Conservation (phyloP, 2,113 vertebrate species). For the Orientallactaga bullata region DNA sequence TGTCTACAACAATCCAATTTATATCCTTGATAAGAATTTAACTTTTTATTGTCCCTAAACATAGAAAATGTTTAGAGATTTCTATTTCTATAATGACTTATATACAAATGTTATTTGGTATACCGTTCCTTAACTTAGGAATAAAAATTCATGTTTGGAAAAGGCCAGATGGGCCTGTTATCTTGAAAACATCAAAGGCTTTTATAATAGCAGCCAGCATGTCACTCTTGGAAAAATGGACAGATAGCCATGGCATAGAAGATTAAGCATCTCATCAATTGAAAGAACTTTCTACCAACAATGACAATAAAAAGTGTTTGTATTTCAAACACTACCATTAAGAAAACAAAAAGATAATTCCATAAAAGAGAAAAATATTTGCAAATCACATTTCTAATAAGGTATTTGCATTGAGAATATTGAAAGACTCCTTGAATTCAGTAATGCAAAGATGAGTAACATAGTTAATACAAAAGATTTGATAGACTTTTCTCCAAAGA, state of each 20-base stretch:
- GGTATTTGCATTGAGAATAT: neutral
- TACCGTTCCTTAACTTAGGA: neutral
- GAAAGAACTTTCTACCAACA: neutral
- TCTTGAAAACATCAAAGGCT: neutral
- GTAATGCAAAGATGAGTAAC: neutral
- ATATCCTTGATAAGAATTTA: neutral
- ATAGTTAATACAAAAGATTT: conserved; percentile 19
- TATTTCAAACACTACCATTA: conserved; percentile 2
- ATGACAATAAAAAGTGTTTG: neutral
- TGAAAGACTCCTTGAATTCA: neutral
- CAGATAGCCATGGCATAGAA: neutral
- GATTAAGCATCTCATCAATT: neutral
- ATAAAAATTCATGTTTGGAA: neutral
- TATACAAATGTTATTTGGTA: neutral
- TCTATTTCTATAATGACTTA: neutral
- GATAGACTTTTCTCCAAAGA: neutral
- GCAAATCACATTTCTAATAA: neutral
- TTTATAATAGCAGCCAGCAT: neutral
- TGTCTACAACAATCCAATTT: neutral
- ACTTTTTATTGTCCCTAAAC: neutral
- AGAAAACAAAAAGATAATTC: conserved; percentile 49
- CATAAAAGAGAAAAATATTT: neutral
- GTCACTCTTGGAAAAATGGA: neutral
- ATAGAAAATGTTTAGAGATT: neutral
- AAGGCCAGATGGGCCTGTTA: neutral